phyloP scores from a whole-genome alignment of 2,797 vertebrate species.

The Triplophysa yarkandensis region DNA sequence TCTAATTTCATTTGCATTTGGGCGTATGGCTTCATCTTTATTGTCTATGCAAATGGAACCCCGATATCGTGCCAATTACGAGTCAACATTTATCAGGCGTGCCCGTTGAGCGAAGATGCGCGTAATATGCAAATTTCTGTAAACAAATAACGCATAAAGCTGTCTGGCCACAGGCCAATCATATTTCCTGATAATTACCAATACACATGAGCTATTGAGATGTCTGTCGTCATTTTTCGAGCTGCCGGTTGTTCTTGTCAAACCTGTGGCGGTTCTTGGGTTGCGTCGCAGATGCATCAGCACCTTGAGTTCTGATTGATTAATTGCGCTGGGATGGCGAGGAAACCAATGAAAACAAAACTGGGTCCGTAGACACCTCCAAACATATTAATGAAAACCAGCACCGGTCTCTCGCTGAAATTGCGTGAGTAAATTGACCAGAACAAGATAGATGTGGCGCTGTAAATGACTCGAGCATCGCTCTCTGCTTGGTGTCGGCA shows the following conservation, averaged over 20 bases:
- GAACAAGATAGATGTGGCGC: conserved; percentile 76
- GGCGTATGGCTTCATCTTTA: conserved; percentile 27
- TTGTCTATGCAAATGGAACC: conserved; percentile 41
- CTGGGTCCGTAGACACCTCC: conserved; percentile 19
- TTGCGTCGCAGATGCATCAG: conserved; percentile 15
- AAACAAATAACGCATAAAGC: conserved; percentile 74
- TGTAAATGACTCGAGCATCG: conserved; percentile 81
- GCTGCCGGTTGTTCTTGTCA: conserved; percentile 23
- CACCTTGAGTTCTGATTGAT: conserved; percentile 62
- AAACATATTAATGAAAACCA: conserved; percentile 72
- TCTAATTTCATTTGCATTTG: conserved; percentile 20
- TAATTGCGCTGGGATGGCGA: conserved; percentile 59
- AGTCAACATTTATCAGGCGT: conserved; percentile 39
- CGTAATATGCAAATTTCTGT: conserved; percentile 72
- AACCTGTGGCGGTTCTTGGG: conserved; percentile 20
- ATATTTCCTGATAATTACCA: conserved; percentile 70
- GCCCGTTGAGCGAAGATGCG: conserved; percentile 57
- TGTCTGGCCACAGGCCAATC: conserved; percentile 61
- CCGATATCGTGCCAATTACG: conserved; percentile 33
- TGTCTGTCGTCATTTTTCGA: conserved; percentile 59
- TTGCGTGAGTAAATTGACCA: conserved; percentile 75
- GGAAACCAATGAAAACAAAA: conserved; percentile 57
- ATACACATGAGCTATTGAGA: conserved; percentile 66
- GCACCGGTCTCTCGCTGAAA: conserved; percentile 66
- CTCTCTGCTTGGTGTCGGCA: conserved; percentile 71